These are phyloP conservation scores for Emydocephalus ijimae DNA, from an alignment of 2,113 vertebrate species.

Conservation along the genomic window DNA sequence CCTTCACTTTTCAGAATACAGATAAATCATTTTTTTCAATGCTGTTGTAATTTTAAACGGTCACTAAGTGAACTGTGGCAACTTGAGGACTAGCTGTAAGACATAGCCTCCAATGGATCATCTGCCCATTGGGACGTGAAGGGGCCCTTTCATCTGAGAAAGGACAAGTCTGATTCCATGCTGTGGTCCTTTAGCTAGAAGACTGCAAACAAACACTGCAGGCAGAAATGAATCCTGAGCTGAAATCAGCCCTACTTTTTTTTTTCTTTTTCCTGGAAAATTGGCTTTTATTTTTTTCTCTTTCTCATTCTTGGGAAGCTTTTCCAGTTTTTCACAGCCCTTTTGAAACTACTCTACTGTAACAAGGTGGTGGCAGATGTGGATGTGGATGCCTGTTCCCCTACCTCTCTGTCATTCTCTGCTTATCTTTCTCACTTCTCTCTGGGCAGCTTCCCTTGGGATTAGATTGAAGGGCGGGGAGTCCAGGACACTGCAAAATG, in stretches of 20 bases:
- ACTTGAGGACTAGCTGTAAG: too few species aligned
- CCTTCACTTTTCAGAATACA: neutral
- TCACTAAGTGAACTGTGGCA: too few species aligned
- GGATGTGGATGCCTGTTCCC: neutral
- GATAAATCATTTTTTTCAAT: too few species aligned
- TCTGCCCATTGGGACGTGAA: neutral
- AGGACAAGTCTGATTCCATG: neutral
- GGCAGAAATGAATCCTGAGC: neutral
- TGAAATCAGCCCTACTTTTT: neutral
- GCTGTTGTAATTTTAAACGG: too few species aligned
- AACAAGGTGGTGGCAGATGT: neutral
- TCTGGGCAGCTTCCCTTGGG: neutral
- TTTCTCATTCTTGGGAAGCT: neutral
- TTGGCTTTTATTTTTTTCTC: neutral
- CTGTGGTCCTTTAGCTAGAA: neutral
- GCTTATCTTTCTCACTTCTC: neutral
- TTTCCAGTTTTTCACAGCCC: neutral
- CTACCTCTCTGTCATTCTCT: neutral
- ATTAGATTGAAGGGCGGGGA: neutral
- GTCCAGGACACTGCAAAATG: neutral
- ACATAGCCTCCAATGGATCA: neutral
- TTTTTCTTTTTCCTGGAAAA: neutral
- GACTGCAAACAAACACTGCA: neutral
- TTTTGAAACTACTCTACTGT: neutral
- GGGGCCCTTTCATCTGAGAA: neutral